A percentile compares a stretch with the other conserved stretches of the same genome.
phyloP scores from a whole-genome alignment of 2,113 vertebrate species.

The Peromyscus leucopus region DNA sequence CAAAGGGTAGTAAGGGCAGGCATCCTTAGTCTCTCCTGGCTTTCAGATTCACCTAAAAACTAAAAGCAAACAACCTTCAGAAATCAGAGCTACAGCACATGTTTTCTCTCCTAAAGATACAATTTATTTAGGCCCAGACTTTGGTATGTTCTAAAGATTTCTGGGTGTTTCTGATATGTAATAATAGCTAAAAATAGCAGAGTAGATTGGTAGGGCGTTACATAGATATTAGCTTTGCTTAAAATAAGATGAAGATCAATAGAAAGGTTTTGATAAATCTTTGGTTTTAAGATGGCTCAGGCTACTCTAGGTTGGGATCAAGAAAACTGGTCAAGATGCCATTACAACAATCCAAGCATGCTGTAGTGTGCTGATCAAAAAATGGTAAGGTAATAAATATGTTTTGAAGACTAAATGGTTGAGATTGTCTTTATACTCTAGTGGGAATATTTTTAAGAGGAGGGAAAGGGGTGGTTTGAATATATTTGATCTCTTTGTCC shows the following conservation, averaged over 20 bases:
- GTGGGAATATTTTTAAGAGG: neutral
- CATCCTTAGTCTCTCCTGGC: neutral
- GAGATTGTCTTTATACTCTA: neutral
- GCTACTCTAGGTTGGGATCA: neutral
- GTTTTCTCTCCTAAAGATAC: neutral
- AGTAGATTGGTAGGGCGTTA: neutral
- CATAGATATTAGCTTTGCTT: neutral
- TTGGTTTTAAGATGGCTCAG: conserved; percentile 32
- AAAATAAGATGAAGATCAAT: neutral
- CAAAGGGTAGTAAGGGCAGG: neutral
- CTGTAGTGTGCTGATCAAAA: neutral
- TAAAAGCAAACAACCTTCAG: neutral
- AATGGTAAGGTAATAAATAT: conserved; percentile 19
- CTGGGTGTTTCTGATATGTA: neutral
- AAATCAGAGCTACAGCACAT: neutral
- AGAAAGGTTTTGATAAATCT: neutral
- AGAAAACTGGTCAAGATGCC: neutral
- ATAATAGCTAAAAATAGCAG: conserved; percentile 6
- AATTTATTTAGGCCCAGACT: neutral
- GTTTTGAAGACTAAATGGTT: conserved; percentile 32
- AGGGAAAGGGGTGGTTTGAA: neutral
- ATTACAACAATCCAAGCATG: conserved; percentile 27
- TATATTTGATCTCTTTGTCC: neutral
- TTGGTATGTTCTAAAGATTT: neutral
- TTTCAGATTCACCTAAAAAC: neutral